Evolutionary conservation across 2,113 vertebrate species (phyloP).

Genomic region (Campylomormyrus numenius): DNA sequence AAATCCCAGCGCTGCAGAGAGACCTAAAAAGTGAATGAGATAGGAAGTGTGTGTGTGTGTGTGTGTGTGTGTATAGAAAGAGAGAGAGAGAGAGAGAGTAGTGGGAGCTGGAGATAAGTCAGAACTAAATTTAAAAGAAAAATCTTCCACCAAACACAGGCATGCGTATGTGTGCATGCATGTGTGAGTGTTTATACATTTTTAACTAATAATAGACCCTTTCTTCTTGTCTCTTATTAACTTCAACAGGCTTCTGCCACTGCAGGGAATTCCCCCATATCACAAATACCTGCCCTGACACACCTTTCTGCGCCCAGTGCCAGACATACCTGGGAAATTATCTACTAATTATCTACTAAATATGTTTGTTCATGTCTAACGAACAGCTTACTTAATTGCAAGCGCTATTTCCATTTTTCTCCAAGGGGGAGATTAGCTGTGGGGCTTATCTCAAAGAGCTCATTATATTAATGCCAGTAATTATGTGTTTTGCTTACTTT

Average conservation of each 20-base stretch:
- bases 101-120: background rate
- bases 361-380: conserved; percentile 74
- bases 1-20: conserved; percentile 51
- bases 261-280: conserved; percentile 57
- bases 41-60: conserved; percentile 26
- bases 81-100: background rate
- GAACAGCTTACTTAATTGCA: conserved; percentile 74
- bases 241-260: conserved; percentile 51
- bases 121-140: conserved; percentile 3
- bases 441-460: conserved; percentile 71
- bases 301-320: conserved; percentile 56
- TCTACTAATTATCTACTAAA: conserved; percentile 84
- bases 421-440: conserved; percentile 60
- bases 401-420: conserved; percentile 60
- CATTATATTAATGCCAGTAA: conserved; percentile 76
- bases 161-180: conserved; percentile 20
- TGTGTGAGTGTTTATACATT: background rate
- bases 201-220: conserved; percentile 20
- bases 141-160: conserved; percentile 12
- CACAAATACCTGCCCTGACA: conserved; percentile 61
- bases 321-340: conserved; percentile 76
- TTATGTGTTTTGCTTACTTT: conserved; percentile 76
- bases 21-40: conserved; percentile 21
- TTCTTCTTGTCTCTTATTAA: conserved; percentile 47
- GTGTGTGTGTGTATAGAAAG: background rate